These are phyloP conservation scores for Acanthopleura granulata DNA, from an alignment of 2,888 invertebrate species.

Conservation along the genomic window DNA sequence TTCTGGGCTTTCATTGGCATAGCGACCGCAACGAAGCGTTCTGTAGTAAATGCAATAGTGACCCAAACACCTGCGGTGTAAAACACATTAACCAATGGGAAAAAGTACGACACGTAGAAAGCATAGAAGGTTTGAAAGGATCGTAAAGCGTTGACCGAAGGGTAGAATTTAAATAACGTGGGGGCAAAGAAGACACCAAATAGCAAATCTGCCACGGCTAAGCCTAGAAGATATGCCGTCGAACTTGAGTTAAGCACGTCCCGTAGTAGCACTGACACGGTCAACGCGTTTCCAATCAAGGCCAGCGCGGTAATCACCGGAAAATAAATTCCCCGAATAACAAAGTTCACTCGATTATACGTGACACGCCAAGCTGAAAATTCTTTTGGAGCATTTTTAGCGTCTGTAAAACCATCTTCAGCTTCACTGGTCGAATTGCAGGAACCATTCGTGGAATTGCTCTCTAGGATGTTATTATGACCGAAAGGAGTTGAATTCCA, in stretches of 20 bases:
- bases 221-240: neutral
- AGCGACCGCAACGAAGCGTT: constrained; percentile 1
- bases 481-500: too few species aligned
- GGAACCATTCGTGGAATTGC: too few species aligned
- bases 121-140: neutral
- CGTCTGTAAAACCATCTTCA: neutral
- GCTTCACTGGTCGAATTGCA: too few species aligned
- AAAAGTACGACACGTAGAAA: neutral
- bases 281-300: neutral
- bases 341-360: neutral
- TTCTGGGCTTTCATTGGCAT: neutral
- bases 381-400: neutral
- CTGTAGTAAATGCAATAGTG: neutral
- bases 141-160: neutral
- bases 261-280: neutral
- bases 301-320: neutral
- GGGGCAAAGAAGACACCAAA: constrained; percentile 9
- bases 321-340: neutral
- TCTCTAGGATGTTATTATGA: too few species aligned
- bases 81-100: neutral
- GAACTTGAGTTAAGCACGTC: neutral
- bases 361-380: neutral
- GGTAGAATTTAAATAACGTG: neutral
- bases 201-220: neutral
- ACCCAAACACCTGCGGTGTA: neutral